These are phyloP conservation scores for Metallyticus violacea DNA, from an alignment of 2,888 invertebrate genomes.

Conservation along the genomic window DNA sequence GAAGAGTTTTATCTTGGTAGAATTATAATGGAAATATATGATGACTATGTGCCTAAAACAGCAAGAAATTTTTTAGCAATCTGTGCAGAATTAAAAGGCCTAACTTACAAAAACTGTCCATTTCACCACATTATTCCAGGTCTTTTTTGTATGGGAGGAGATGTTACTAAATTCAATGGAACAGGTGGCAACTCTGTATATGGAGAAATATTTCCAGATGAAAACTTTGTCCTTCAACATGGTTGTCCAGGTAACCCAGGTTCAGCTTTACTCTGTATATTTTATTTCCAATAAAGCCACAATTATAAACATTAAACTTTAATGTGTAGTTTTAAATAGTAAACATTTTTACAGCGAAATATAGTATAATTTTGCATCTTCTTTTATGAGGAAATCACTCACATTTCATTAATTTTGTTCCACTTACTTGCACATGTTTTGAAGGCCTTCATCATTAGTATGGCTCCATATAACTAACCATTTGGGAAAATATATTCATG, in stretches of 20 bases:
- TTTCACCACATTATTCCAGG: conserved; percentile 58
- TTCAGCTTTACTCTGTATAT: background rate
- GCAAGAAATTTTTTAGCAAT: conserved; percentile 45
- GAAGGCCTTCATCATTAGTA: too few species aligned
- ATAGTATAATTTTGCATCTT: too few species aligned
- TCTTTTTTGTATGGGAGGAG: conserved; percentile 58
- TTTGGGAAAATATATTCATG: too few species aligned
- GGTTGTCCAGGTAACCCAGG: conserved; percentile 48
- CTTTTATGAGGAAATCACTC: too few species aligned
- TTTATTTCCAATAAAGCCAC: too few species aligned
- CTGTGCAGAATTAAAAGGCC: conserved; percentile 41
- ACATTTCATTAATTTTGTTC: too few species aligned
- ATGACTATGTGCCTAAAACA: conserved; percentile 43
- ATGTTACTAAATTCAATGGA: conserved; percentile 57
- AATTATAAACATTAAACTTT: too few species aligned
- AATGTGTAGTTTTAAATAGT: too few species aligned
- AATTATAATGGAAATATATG: conserved; percentile 45
- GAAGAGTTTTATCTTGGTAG: conserved; percentile 40
- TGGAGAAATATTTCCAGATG: conserved; percentile 47
- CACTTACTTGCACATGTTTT: too few species aligned
- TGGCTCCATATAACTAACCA: too few species aligned
- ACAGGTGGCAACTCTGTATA: conserved; percentile 53
- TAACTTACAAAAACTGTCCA: conserved; percentile 42
- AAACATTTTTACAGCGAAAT: too few species aligned
- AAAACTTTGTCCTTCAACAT: conserved; percentile 51